Percentiles rank a stretch among this genome's conserved stretches.
These are phyloP conservation scores for Chrysochloris asiatica DNA, from an alignment of 2,113 vertebrate genomes.

Conservation along the genomic window DNA sequence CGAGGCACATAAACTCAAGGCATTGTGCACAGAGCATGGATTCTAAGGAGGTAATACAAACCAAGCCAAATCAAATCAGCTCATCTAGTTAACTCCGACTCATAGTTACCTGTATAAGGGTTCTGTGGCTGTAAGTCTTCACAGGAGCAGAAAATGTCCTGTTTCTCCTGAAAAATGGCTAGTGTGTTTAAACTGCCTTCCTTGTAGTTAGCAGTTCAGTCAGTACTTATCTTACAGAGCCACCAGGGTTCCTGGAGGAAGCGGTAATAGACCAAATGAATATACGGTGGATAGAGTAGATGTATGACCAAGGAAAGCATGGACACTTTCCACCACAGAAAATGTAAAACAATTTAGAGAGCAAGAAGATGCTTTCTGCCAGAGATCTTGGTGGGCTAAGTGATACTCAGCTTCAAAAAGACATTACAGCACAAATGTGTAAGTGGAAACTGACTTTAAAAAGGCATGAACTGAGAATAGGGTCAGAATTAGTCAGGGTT, in stretches of 20 bases:
- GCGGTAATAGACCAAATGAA: not conserved
- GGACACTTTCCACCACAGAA: not conserved
- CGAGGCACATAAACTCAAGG: not conserved
- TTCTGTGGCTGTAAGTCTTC: no score
- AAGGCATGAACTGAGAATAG: not conserved
- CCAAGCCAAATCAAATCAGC: no score
- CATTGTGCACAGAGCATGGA: not conserved
- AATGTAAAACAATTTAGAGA: not conserved
- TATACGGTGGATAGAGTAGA: not conserved
- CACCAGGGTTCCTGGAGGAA: no score
- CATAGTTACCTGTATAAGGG: no score
- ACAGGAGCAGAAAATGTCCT: no score
- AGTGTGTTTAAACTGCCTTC: no score
- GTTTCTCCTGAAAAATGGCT: no score
- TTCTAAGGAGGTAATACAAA: no score
- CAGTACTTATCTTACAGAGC: no score
- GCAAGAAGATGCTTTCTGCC: not conserved
- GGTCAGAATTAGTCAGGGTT: not conserved
- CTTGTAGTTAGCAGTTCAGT: no score
- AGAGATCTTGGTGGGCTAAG: not conserved
- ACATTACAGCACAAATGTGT: not conserved
- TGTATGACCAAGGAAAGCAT: no score
- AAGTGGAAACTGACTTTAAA: conserved; percentile 1
- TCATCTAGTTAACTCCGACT: no score
- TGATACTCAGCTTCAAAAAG: not conserved